Base-by-base conservation (phyloP, 2,888 invertebrate genomes). In the Troglohyphantes excavatus region DNA sequence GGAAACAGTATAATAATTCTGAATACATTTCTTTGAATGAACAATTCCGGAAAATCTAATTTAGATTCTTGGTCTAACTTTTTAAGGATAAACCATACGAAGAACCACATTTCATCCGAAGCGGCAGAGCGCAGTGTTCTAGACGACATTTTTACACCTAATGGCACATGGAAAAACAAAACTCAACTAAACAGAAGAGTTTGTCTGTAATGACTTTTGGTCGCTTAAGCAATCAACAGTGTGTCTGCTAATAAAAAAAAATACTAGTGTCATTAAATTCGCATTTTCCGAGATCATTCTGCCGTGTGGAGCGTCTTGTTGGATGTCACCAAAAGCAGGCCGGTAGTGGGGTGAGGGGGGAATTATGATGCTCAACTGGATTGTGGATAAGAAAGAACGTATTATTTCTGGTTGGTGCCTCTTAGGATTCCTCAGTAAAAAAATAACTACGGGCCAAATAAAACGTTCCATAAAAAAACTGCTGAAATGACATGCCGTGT, bases 91-190 rank as follows among this genome's bases (percentile, higher is more conserved):
- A 79, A 87, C 87, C 87, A 65, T 65, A 79, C 29, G 23, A n/a
- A 2, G 87, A 72, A 79, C 87, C 87, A 72, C 87, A 87, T 87
- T 87, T 72, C 73, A 73, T 6, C 59, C 79, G 29, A 72, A 9
- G 63, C 79, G 79, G 33, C 46, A 63, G 79, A 87, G 72, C 79
- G 70, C 79, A 46, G n/a, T 73, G 46, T 73, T 65, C 72, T 73
- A 79, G 79, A 87, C 79, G 79, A 87, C 72, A 87, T 79, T 87
- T 79, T 87, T 63, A 46, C 73, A 59, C 82, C 29, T 33, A 27
- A 13, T n/a, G 26, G 23, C n/a, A 61, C 39, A 27, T 19, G 46
- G 29, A 75, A 46, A 63, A 75, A 65, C 19, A 43, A 33, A 75
- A 43, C 26, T 29, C 29, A 21, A 43, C 13, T 65, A 76, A 33